Evolutionary conservation across 2,797 vertebrate genomes (phyloP).

Genomic region (Ctenopoma multispine): DNA sequence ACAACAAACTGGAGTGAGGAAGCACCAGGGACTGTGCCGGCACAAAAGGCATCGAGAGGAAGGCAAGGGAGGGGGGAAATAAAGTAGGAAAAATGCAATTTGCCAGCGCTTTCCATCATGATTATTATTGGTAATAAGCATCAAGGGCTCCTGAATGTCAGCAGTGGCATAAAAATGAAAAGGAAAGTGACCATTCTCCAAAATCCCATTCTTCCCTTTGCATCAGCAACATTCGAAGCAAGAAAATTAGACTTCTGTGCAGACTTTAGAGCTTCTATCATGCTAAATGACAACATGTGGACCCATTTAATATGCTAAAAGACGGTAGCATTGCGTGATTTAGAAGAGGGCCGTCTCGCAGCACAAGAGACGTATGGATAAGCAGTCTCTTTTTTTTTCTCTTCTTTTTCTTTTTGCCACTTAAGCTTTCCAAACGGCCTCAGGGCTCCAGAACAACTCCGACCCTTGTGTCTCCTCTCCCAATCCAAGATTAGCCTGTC

Average conservation of each 20-base stretch:
- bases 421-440: constrained; percentile 83
- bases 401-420: constrained; percentile 64
- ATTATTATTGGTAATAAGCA: constrained; percentile 75
- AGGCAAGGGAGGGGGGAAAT: constrained; percentile 36
- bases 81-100: constrained; percentile 61
- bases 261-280: constrained; percentile 34
- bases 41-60: constrained; percentile 68
- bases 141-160: constrained; percentile 77
- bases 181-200: constrained; percentile 57
- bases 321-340: constrained; percentile 52
- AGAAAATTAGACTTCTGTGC: constrained; percentile 40
- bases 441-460: constrained; percentile 82
- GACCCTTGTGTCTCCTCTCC: constrained; percentile 83
- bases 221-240: constrained; percentile 12
- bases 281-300: constrained; percentile 45
- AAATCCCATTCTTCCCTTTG: constrained; percentile 29
- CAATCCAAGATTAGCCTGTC: constrained; percentile 88
- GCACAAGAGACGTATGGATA: constrained; percentile 76
- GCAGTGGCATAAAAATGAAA: constrained; percentile 2
- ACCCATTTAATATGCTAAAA: constrained; percentile 49
- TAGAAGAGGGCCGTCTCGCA: constrained; percentile 55
- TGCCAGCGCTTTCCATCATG: constrained; percentile 56
- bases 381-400: constrained; percentile 44
- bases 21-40: constrained; percentile 59
- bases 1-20: constrained; percentile 76